phyloP scores from a whole-genome alignment of 2,113 vertebrate species.

The Percopsis transmontana region DNA sequence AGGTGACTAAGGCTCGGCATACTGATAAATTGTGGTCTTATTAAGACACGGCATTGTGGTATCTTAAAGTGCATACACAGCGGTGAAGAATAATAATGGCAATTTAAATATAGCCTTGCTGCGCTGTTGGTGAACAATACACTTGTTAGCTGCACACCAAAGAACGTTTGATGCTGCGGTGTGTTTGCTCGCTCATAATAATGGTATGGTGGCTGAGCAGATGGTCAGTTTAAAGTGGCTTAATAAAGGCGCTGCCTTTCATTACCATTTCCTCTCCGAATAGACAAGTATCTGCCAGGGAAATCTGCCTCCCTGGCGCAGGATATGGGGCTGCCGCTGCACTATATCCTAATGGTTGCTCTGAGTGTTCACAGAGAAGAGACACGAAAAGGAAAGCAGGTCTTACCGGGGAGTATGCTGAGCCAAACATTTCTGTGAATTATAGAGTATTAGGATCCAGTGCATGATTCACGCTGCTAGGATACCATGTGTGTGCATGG shows the following conservation, averaged over 20 bases:
- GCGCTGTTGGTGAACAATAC: background rate
- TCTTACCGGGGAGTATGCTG: background rate
- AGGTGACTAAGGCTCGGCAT: constrained; percentile 50
- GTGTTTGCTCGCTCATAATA: constrained; percentile 42
- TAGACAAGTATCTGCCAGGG: constrained; percentile 49
- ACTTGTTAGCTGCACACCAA: background rate
- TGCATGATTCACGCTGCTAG: background rate
- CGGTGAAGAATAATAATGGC: constrained; percentile 32
- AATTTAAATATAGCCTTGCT: background rate
- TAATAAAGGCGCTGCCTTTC: constrained; percentile 62
- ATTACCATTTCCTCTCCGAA: constrained; percentile 47
- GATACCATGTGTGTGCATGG: background rate
- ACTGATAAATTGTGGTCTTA: constrained; percentile 65
- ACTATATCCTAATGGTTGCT: background rate
- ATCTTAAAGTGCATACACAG: constrained; percentile 39
- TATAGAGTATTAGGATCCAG: background rate
- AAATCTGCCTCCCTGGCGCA: constrained; percentile 27
- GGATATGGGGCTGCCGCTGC: constrained; percentile 3
- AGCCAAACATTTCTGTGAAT: constrained; percentile 2
- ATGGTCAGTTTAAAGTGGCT: constrained; percentile 64
- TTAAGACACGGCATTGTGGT: constrained; percentile 32
- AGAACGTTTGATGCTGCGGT: constrained; percentile 21
- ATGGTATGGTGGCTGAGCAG: constrained; percentile 44
- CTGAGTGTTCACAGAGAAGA: constrained; percentile 4
- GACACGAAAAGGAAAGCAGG: background rate